phyloP scores from a whole-genome alignment of 2,797 vertebrate genomes.

The Onychomys arenicola region DNA sequence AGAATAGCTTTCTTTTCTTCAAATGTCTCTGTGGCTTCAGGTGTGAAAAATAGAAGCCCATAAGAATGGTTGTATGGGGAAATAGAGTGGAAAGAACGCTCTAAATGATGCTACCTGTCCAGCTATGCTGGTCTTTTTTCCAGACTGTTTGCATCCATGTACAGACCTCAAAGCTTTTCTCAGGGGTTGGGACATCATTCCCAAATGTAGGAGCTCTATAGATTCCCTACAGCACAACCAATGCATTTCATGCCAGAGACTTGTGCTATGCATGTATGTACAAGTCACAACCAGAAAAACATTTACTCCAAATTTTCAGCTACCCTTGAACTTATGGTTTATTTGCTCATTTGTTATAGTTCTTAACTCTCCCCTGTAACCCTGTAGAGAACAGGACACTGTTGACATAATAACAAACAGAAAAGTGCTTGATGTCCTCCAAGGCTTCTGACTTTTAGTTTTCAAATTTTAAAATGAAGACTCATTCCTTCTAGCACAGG shows the following conservation, averaged over 20 bases:
- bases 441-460: background rate
- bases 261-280: background rate
- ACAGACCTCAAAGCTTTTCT: background rate
- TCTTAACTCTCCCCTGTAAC: background rate
- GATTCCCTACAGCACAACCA: background rate
- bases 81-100: background rate
- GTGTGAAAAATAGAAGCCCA: background rate
- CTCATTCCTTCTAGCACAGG: background rate
- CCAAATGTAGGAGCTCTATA: too few relatives aligned
- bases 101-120: background rate
- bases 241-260: background rate
- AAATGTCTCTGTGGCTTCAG: background rate
- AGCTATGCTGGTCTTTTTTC: background rate
- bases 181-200: background rate
- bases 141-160: background rate
- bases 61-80: background rate
- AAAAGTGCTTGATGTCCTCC: background rate
- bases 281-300: background rate
- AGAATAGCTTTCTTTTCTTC: background rate
- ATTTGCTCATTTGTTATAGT: background rate
- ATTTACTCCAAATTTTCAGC: background rate
- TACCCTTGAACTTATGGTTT: background rate
- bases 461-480: too few relatives aligned
- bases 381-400: background rate
- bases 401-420: background rate